phyloP scores from a whole-genome alignment of 2,888 invertebrate genomes.

The Drosophila percnosoma region DNA sequence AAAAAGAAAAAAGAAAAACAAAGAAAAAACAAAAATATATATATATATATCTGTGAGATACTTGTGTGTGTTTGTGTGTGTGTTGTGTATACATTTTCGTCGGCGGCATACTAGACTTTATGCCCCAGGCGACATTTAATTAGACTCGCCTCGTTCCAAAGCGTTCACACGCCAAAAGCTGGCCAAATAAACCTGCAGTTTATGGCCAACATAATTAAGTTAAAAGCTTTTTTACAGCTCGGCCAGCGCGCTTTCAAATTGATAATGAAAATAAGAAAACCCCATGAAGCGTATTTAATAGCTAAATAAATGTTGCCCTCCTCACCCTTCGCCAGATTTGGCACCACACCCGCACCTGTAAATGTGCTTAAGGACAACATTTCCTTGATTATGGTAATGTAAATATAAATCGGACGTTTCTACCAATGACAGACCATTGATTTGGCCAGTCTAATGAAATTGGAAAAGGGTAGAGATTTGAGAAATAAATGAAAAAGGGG shows the following conservation, averaged over 20 bases:
- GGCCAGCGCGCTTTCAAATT: slow-evolving; percentile 64
- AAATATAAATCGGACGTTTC: slow-evolving; percentile 48
- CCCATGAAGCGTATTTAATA: slow-evolving; percentile 76
- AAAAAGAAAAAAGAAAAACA: not conserved
- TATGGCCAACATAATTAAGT: slow-evolving; percentile 80
- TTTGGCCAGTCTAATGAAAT: slow-evolving; percentile 48
- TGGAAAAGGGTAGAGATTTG: slow-evolving; percentile 36
- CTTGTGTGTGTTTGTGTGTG: slow-evolving; percentile 7
- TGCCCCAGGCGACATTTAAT: slow-evolving; percentile 76
- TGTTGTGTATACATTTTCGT: slow-evolving; percentile 22
- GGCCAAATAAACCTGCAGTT: slow-evolving; percentile 77
- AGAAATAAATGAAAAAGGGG: not conserved
- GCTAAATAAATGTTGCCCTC: slow-evolving; percentile 69
- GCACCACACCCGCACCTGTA: slow-evolving; percentile 56
- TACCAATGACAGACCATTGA: slow-evolving; percentile 56
- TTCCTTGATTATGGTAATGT: slow-evolving; percentile 29
- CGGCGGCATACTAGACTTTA: slow-evolving; percentile 36
- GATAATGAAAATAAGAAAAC: slow-evolving; percentile 75
- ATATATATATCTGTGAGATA: slow-evolving; percentile 27
- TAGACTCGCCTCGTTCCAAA: slow-evolving; percentile 60
- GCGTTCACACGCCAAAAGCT: slow-evolving; percentile 69
- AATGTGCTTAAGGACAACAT: slow-evolving; percentile 17
- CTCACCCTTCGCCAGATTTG: slow-evolving; percentile 25
- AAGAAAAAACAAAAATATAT: not conserved
- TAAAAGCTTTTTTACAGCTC: slow-evolving; percentile 77